A percentile compares a stretch with the other conserved stretches of the same genome.
phyloP scores from a whole-genome alignment of 2,888 invertebrate genomes.

The Apamea anceps region DNA sequence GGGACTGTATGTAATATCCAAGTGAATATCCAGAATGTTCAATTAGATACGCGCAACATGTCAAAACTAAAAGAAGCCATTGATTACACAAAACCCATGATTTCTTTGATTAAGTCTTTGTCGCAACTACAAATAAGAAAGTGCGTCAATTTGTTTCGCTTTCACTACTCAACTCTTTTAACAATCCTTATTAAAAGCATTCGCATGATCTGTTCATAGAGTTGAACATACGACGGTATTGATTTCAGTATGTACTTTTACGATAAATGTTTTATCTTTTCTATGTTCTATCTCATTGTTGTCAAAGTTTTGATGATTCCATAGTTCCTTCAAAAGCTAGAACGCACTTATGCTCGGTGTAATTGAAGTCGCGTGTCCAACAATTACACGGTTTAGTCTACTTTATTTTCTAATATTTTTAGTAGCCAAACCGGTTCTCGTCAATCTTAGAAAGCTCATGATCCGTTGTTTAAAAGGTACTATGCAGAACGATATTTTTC shows the following conservation, averaged over 20 bases:
- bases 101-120: conserved; percentile 38
- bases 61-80: conserved; percentile 18
- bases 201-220: background rate
- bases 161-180: conserved; percentile 32
- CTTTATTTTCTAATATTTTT: conserved; percentile 22
- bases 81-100: conserved; percentile 14
- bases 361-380: conserved; percentile 27
- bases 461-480: background rate
- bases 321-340: background rate
- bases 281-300: background rate
- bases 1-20: background rate
- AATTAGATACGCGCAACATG: background rate
- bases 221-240: background rate
- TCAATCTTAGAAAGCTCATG: conserved; percentile 34
- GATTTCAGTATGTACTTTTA: background rate
- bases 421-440: conserved; percentile 33
- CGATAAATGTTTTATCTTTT: background rate
- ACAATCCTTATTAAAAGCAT: conserved; percentile 34
- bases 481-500: background rate
- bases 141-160: conserved; percentile 38
- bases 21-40: background rate
- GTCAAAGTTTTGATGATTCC: background rate
- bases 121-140: conserved; percentile 36
- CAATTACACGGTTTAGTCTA: conserved; percentile 33
- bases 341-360: background rate